Evolutionary conservation across 2,113 vertebrate genomes (phyloP).

Genomic region (Paratilapia polleni): DNA sequence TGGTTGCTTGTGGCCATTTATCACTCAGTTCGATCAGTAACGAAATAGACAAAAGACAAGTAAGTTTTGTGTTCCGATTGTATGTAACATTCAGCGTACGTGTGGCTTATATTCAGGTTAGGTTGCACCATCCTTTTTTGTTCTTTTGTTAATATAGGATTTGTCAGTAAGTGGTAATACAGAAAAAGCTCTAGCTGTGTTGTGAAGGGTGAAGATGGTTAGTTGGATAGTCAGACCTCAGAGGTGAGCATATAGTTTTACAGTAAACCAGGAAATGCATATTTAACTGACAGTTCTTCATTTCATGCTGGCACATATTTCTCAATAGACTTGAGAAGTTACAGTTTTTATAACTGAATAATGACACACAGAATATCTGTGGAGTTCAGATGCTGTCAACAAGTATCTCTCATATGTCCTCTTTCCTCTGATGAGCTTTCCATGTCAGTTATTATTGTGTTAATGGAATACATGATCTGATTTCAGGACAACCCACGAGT

Average conservation of each 20-base stretch:
- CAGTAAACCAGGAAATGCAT: neutral
- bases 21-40: neutral
- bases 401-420: neutral
- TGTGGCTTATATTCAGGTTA: neutral
- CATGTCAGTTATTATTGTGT: neutral
- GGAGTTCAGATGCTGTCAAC: neutral
- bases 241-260: neutral
- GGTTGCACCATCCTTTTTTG: neutral
- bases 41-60: neutral
- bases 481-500: constrained; percentile 96
- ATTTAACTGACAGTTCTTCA: neutral
- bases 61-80: neutral
- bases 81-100: neutral
- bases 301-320: neutral
- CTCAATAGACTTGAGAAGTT: neutral
- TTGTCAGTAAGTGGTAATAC: neutral
- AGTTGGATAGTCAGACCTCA: neutral
- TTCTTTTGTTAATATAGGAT: neutral
- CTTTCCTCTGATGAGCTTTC: neutral
- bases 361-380: neutral
- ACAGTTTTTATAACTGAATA: neutral
- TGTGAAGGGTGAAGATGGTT: neutral
- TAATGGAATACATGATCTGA: constrained; percentile 14
- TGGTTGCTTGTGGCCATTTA: neutral
- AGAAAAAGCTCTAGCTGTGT: neutral